These are phyloP conservation scores for Cardiocondyla obscurior DNA, from an alignment of 1,140 invertebrate species.

Conservation along the genomic window DNA sequence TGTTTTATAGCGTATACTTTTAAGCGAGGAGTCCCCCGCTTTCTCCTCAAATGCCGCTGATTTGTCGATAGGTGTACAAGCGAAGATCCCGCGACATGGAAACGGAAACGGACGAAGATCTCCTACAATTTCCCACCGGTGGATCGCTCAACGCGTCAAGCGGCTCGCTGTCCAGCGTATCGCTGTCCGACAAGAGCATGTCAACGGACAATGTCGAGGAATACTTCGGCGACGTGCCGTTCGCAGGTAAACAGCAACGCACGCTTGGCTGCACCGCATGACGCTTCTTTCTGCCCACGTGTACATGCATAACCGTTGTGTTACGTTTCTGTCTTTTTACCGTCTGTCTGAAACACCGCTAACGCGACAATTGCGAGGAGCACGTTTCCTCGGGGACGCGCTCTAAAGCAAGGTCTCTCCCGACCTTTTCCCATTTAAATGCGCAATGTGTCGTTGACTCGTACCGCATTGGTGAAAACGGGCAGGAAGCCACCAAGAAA, in stretches of 20 bases:
- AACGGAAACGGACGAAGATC: conserved; percentile 88
- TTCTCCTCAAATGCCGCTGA: conserved; percentile 40
- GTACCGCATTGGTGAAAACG: not conserved
- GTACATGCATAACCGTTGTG: conserved; percentile 83
- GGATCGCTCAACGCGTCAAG: conserved; percentile 85
- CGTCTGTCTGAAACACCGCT: conserved; percentile 68
- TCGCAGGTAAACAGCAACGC: conserved; percentile 90
- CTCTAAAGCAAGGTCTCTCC: conserved; percentile 20
- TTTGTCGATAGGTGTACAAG: conserved; percentile 88
- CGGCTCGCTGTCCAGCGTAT: conserved; percentile 87
- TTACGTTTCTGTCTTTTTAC: conserved; percentile 79
- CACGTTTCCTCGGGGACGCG: not conserved
- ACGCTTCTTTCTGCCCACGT: conserved; percentile 83
- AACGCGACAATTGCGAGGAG: conserved; percentile 15
- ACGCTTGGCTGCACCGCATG: conserved; percentile 85
- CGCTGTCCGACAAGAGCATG: conserved; percentile 90
- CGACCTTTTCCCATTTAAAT: not conserved
- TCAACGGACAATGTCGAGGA: conserved; percentile 94
- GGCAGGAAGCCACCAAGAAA: not conserved
- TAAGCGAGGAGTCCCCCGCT: not conserved
- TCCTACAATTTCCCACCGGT: conserved; percentile 85
- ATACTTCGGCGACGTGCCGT: conserved; percentile 92
- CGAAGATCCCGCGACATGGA: conserved; percentile 91
- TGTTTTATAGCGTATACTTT: not conserved
- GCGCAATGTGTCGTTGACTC: not conserved